A percentile compares a stretch with the other conserved stretches of the same genome.
Conservation (phyloP, 2,113 vertebrate species). For the Antechinus stuartii region DNA sequence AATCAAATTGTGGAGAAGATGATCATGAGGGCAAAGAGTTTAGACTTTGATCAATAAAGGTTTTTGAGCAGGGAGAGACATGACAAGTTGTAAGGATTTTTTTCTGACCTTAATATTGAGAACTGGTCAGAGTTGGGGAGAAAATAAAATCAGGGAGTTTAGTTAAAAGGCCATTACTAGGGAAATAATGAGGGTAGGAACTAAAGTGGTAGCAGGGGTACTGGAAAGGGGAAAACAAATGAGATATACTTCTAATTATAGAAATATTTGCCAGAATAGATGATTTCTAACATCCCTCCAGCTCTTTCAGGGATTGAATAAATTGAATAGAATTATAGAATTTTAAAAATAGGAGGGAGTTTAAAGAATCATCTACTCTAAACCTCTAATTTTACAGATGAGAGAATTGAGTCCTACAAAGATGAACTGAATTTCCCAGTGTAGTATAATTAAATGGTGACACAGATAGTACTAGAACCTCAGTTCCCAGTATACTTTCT, state of each 20-base stretch:
- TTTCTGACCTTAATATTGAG: neutral
- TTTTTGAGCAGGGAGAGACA: neutral
- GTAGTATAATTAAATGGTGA: neutral
- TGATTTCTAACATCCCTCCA: neutral
- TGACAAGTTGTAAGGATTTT: neutral
- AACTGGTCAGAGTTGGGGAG: neutral
- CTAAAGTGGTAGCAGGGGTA: neutral
- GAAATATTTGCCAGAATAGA: neutral
- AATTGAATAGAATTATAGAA: neutral
- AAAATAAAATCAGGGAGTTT: neutral
- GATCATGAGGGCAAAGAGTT: neutral
- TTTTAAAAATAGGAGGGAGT: neutral
- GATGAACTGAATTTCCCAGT: neutral
- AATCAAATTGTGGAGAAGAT: neutral
- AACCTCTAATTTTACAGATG: neutral
- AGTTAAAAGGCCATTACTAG: neutral
- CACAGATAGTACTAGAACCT: slow-evolving; percentile 9
- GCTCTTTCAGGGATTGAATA: neutral
- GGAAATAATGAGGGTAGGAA: neutral
- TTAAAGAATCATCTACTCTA: neutral
- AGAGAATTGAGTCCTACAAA: neutral
- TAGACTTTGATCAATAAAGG: neutral
- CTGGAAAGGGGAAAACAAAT: neutral
- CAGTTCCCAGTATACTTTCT: neutral
- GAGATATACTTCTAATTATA: neutral